Evolutionary conservation across 2,113 vertebrate genomes (phyloP).

Genomic region (Camelus dromedarius): DNA sequence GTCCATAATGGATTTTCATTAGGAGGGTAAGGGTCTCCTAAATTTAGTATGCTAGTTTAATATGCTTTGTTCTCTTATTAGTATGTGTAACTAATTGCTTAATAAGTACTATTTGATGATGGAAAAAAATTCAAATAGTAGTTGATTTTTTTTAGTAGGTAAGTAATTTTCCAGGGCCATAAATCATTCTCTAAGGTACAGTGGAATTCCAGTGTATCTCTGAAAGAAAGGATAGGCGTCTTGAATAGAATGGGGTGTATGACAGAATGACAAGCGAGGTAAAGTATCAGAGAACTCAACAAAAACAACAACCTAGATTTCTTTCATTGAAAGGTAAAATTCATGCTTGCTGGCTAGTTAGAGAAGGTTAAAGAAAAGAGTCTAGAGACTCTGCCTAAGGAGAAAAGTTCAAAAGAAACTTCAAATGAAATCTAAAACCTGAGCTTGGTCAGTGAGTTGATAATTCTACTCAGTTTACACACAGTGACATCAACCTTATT

Average conservation of each 20-base stretch:
- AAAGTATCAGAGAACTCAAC: constrained; percentile 32
- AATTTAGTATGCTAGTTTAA: neutral
- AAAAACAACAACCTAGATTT: constrained; percentile 49
- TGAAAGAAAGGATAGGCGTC: constrained; percentile 67
- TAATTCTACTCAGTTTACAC: constrained; percentile 67
- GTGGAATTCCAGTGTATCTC: neutral
- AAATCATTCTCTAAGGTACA: constrained; percentile 25
- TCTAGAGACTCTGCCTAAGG: constrained; percentile 66
- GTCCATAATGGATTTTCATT: neutral
- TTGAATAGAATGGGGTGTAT: neutral
- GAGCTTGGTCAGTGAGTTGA: constrained; percentile 41
- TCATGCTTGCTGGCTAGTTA: neutral
- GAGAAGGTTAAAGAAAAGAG: constrained; percentile 8
- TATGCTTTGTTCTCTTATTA: constrained; percentile 14
- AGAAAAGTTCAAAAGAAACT: constrained; percentile 67
- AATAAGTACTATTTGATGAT: constrained; percentile 1
- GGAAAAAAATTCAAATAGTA: constrained; percentile 17
- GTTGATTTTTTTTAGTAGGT: constrained; percentile 18
- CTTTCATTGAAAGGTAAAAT: constrained; percentile 45
- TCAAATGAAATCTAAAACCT: constrained; percentile 64
- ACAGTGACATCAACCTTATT: constrained; percentile 50
- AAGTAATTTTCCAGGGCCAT: constrained; percentile 16
- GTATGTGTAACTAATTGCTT: neutral
- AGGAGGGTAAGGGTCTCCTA: neutral
- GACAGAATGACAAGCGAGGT: neutral